Evolutionary conservation across 2,888 invertebrate species (phyloP).

Genomic region (Beris morrisii): DNA sequence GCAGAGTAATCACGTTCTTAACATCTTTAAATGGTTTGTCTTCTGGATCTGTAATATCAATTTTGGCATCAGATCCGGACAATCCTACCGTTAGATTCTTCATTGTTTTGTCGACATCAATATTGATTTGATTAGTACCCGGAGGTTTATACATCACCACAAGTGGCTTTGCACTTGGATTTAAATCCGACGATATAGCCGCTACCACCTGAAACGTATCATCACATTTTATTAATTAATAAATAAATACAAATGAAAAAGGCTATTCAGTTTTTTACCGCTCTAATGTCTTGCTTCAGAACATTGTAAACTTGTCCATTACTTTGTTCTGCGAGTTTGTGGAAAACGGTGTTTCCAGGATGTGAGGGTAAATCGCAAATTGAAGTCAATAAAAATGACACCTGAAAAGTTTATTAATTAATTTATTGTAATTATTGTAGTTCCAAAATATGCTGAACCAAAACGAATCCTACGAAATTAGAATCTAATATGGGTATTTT

Average conservation of each 20-base stretch:
- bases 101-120: constrained; percentile 67
- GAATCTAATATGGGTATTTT: too few relatives aligned
- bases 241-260: background rate
- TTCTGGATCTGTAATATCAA: constrained; percentile 52
- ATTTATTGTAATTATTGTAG: too few relatives aligned
- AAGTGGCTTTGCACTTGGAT: constrained; percentile 66
- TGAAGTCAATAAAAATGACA: too few relatives aligned
- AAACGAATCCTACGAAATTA: too few relatives aligned
- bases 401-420: too few relatives aligned
- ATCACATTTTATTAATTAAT: background rate
- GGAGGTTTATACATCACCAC: constrained; percentile 56
- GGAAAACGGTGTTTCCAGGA: constrained; percentile 58
- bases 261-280: constrained; percentile 56
- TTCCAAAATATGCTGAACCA: too few relatives aligned
- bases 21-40: background rate
- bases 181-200: constrained; percentile 65
- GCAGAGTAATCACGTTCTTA: background rate
- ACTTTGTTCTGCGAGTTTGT: constrained; percentile 51
- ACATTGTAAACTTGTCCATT: constrained; percentile 73
- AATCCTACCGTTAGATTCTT: constrained; percentile 70
- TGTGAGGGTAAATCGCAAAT: too few relatives aligned
- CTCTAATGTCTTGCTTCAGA: constrained; percentile 69
- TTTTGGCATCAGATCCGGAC: constrained; percentile 62
- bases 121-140: constrained; percentile 47
- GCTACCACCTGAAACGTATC: constrained; percentile 60